Base-by-base conservation (phyloP, 1,140 invertebrate species). In the Muscidifurax raptorellus region DNA sequence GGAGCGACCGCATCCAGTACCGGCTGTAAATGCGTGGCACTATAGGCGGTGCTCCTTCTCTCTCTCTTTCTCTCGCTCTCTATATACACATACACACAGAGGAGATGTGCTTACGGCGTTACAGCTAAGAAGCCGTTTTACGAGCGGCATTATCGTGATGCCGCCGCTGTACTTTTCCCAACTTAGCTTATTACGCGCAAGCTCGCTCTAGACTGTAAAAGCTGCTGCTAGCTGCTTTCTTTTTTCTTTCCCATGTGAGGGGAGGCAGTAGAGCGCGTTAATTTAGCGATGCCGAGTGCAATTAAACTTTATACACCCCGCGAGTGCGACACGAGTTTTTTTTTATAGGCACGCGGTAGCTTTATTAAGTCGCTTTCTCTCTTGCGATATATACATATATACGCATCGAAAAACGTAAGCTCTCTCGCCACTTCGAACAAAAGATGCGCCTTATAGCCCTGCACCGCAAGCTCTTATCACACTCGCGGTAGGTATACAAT, bases 1-100 rank as follows among this genome's bases (percentile, higher is more conserved):
- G 80, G 87, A 86, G 86, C 87, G 88, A 89, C 84, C 82, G 87
- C 87, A 69, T 69, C 66, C 84, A 85, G 87, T 74, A 40, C 81
- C 74, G 30, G 15, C 59, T 36, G 36, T 30, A 74, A 66, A 30
- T 28, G 66, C 25, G 27, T 10, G 66, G 59, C 6, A 36, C 22
- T 74, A 71, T 25, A 74, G 36, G 36, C 71, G 27, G 25, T 27
- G 71, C 28, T 32, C 32, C 5, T 5, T 32, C 32, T 32, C 32
- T 32, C 32, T 32, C 32, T 32, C 32, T 32, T 5, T 52, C 40
- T 44, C 40, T 44, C 40, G 3, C 40, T 44, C 40, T 44, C 3
- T 44, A 13, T 13, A 13, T 52, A 59, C n/a, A n/a, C 7, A 59
- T n/a, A n/a, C 18, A 59, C 22, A 59, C 2, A 59, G 52, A 59